Evolutionary conservation across 2,797 vertebrate species (phyloP).

Genomic region (Phoxinus dragarum): DNA sequence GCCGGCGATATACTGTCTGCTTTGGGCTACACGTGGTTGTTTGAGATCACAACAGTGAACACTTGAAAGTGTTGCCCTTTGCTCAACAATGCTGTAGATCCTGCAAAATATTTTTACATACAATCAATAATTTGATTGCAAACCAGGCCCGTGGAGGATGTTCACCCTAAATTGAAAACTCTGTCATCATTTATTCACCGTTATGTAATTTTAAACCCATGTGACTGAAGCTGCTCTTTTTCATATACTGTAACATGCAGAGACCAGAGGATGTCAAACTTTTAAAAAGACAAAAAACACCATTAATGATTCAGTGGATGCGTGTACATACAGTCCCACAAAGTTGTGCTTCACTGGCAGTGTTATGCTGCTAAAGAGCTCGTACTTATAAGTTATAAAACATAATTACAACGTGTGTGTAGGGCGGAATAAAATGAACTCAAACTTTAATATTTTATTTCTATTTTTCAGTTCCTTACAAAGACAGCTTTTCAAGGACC

Average conservation of each 20-base stretch:
- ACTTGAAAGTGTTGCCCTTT: constrained; percentile 3
- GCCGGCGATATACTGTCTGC: background rate
- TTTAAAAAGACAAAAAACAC: background rate
- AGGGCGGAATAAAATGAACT: background rate
- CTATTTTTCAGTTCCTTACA: background rate
- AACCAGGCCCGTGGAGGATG: background rate
- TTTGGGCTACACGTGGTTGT: background rate
- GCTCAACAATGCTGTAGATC: background rate
- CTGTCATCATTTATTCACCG: background rate
- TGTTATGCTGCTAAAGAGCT: background rate
- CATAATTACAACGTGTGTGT: background rate
- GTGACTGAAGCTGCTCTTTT: constrained; percentile 13
- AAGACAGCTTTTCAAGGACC: background rate
- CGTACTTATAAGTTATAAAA: background rate
- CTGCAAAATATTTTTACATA: constrained; percentile 23
- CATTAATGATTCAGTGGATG: background rate
- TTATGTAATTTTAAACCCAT: background rate
- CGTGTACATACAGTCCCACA: background rate
- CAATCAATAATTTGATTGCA: constrained; percentile 18
- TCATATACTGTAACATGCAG: background rate
- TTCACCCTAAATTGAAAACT: background rate
- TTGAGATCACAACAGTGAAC: constrained; percentile 4
- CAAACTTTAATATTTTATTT: background rate
- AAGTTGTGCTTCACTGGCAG: background rate
- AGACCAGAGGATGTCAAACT: background rate